These are phyloP conservation scores for Tholera decimalis DNA, from an alignment of 2,888 invertebrate species.

Conservation along the genomic window DNA sequence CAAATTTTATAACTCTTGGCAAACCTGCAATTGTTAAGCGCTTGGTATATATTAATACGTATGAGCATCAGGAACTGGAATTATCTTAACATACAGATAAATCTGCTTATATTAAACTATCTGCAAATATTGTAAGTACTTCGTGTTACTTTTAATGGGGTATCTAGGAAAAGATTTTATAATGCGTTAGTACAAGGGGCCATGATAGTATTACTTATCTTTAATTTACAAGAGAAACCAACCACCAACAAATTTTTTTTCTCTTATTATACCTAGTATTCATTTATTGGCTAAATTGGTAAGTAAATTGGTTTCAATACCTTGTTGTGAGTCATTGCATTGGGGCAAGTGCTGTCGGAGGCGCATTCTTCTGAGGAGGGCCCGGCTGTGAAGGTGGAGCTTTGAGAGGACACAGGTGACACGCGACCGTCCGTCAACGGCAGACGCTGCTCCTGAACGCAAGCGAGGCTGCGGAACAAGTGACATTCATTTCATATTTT, in stretches of 20 bases:
- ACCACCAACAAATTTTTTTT: conserved; percentile 13
- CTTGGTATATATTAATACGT: conserved; percentile 66
- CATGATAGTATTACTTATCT: conserved; percentile 14
- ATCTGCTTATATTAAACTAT: conserved; percentile 70
- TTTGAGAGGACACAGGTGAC: conserved; percentile 91
- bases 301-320: conserved; percentile 84
- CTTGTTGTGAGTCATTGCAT: conserved; percentile 93
- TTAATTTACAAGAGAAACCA: conserved; percentile 19
- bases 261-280: conserved; percentile 11
- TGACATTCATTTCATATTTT: background rate
- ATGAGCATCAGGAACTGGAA: conserved; percentile 67
- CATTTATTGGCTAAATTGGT: conserved; percentile 6
- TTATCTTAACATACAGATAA: conserved; percentile 65
- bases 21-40: conserved; percentile 91
- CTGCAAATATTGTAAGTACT: conserved; percentile 71
- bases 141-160: conserved; percentile 19
- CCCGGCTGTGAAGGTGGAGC: conserved; percentile 84
- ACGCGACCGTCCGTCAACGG: conserved; percentile 92
- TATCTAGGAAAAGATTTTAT: conserved; percentile 34
- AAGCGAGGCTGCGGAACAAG: conserved; percentile 94
- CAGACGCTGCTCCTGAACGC: conserved; percentile 98
- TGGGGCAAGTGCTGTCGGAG: conserved; percentile 89
- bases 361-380: conserved; percentile 89
- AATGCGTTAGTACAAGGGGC: conserved; percentile 25
- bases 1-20: conserved; percentile 91